A percentile compares a stretch with the other conserved stretches of the same genome.
Evolutionary conservation across 2,797 vertebrate species (phyloP).

Genomic region (Platyrinchus mystaceus): DNA sequence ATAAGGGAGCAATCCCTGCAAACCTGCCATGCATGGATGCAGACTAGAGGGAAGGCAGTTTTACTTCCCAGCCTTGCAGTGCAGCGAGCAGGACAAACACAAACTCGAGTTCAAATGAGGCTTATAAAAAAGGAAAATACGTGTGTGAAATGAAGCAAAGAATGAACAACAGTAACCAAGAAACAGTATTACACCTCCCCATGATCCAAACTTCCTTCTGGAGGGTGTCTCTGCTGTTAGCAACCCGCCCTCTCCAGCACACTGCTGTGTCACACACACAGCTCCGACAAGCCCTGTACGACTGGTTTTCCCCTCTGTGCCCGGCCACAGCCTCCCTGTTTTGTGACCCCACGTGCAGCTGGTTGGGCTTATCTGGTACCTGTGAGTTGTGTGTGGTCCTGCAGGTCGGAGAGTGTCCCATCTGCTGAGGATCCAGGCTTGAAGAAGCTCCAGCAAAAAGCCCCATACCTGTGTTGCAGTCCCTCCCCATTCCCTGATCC

Average conservation of each 20-base stretch:
- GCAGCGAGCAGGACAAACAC: not conserved
- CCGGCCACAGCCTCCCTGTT: not conserved
- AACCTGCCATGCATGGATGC: not conserved
- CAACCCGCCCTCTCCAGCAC: not conserved
- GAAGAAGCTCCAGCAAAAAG: not conserved
- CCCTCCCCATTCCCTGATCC: not conserved
- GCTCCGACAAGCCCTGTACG: not conserved
- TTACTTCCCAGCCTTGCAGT: not conserved
- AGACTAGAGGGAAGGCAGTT: not conserved
- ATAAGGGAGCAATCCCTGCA: not conserved
- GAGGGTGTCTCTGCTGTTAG: not conserved
- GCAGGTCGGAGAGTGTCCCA: not conserved
- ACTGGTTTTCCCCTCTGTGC: not conserved
- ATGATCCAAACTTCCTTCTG: not conserved
- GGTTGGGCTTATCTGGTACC: not conserved
- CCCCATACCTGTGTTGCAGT: not conserved
- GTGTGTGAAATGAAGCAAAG: not conserved
- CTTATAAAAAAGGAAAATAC: not conserved
- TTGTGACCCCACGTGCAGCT: not conserved
- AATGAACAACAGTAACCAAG: not conserved
- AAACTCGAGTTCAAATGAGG: not conserved
- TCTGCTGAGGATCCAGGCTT: not conserved
- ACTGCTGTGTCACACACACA: not conserved
- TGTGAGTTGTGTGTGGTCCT: not conserved
- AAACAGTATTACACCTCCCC: not conserved